Percentiles rank a stretch among this genome's conserved stretches.
Conservation (phyloP, 92 coral and sea anemone genomes). For the Epizoanthus rinbou region DNA sequence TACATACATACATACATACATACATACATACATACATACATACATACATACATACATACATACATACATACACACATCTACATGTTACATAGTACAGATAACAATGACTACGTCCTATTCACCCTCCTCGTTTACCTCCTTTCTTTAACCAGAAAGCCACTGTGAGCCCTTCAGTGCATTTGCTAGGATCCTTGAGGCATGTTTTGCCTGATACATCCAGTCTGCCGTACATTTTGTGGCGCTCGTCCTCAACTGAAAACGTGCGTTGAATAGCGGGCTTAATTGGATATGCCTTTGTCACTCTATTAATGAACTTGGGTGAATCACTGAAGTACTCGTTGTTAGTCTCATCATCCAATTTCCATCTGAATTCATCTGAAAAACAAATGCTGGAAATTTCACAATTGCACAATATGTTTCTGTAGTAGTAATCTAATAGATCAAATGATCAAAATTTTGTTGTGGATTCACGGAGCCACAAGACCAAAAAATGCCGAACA, state of each 20-base stretch:
- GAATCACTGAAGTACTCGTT: background rate
- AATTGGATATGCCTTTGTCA: background rate
- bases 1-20: too few relatives aligned
- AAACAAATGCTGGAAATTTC: background rate
- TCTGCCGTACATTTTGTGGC: background rate
- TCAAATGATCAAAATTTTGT: too few relatives aligned
- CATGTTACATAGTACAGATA: too few relatives aligned
- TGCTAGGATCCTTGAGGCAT: background rate
- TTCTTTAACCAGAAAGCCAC: slow-evolving; percentile 40
- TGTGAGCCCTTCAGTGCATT: slow-evolving; percentile 19
- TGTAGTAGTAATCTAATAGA: too few relatives aligned
- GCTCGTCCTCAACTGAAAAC: background rate
- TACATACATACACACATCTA: too few relatives aligned
- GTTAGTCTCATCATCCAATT: background rate
- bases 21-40: too few relatives aligned
- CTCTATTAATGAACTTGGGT: background rate
- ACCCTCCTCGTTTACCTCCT: slow-evolving; percentile 16
- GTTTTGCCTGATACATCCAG: background rate
- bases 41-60: too few relatives aligned
- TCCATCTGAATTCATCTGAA: slow-evolving; percentile 25
- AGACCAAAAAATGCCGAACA: too few relatives aligned
- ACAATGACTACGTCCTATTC: too few relatives aligned
- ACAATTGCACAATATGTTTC: too few relatives aligned
- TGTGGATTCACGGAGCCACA: too few relatives aligned
- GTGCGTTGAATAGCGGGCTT: background rate